These are phyloP conservation scores for Phytoseiulus persimilis DNA, from an alignment of 2,888 invertebrate species.

Conservation along the genomic window DNA sequence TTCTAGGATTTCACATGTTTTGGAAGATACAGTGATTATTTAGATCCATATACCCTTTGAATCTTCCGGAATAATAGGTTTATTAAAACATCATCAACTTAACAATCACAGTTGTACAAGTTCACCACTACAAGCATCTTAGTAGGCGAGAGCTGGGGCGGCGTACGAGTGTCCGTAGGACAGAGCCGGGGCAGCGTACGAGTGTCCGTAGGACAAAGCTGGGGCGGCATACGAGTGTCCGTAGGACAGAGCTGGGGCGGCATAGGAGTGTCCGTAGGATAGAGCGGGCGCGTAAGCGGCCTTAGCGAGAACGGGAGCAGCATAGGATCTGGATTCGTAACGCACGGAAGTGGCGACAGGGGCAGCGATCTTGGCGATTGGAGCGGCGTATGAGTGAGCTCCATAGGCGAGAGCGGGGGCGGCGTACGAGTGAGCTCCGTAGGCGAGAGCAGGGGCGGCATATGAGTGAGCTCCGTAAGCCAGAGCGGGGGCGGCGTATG, in stretches of 20 bases:
- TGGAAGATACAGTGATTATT: too few species aligned
- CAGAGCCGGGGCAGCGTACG: not conserved
- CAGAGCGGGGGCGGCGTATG: not conserved
- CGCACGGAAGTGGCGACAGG: slow-evolving; percentile 1
- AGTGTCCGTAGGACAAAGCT: not conserved
- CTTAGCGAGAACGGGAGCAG: not conserved
- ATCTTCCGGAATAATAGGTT: not conserved
- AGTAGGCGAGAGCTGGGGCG: not conserved
- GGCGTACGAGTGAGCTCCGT: slow-evolving; percentile 6
- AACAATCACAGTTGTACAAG: not conserved
- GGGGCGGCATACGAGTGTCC: not conserved
- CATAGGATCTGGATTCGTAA: slow-evolving; percentile 12
- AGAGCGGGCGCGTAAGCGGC: not conserved
- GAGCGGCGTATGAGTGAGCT: slow-evolving; percentile 14
- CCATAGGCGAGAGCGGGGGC: not conserved
- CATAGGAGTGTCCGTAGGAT: not conserved
- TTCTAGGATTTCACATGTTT: too few species aligned
- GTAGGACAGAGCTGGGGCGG: slow-evolving; percentile 30
- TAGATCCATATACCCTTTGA: not conserved
- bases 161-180: not conserved
- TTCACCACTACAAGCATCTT: not conserved
- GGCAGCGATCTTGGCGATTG: not conserved
- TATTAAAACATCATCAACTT: not conserved
- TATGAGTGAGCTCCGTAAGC: not conserved
- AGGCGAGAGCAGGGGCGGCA: slow-evolving; percentile 21